Conservation (phyloP, 2,113 vertebrate species). For the Hydropotes inermis region DNA sequence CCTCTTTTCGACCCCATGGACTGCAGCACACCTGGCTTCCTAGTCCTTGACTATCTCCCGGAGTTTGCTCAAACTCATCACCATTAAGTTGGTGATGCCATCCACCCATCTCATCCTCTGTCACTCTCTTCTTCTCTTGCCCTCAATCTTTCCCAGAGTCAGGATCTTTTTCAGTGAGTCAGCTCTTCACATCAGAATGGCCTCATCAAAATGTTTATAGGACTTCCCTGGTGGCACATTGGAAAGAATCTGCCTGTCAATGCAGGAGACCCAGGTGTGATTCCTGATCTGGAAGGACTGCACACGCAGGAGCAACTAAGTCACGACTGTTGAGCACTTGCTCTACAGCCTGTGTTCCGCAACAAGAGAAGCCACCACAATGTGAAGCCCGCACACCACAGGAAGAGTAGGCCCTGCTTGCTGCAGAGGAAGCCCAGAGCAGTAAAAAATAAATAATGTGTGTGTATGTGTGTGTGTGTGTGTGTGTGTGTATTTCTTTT, state of each 20-base stretch:
- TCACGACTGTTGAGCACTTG: not conserved
- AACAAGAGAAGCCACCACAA: not conserved
- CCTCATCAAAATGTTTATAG: not conserved
- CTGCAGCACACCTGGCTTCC: not conserved
- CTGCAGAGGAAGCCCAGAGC: not conserved
- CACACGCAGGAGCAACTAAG: not conserved
- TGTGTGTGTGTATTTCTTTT: not conserved
- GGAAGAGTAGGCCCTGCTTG: not conserved
- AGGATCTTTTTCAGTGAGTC: not conserved
- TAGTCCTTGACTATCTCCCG: not conserved
- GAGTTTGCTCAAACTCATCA: not conserved
- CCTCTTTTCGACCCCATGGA: not conserved
- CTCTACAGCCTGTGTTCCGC: rapidly evolving
- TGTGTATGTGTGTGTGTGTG: rapidly evolving
- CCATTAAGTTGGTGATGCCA: not conserved
- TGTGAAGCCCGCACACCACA: not conserved
- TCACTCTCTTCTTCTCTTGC: not conserved
- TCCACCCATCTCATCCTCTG: not conserved
- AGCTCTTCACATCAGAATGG: not conserved
- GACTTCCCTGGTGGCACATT: not conserved
- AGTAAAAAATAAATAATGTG: not conserved
- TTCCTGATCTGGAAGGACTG: not conserved
- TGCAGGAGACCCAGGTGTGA: not conserved
- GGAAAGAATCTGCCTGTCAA: not conserved
- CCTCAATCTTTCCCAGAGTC: not conserved